Evolutionary conservation across 2,888 invertebrate genomes (phyloP), one percentile per base, ranked within the genome.

Genomic region (Amphipoea lucens): DNA sequence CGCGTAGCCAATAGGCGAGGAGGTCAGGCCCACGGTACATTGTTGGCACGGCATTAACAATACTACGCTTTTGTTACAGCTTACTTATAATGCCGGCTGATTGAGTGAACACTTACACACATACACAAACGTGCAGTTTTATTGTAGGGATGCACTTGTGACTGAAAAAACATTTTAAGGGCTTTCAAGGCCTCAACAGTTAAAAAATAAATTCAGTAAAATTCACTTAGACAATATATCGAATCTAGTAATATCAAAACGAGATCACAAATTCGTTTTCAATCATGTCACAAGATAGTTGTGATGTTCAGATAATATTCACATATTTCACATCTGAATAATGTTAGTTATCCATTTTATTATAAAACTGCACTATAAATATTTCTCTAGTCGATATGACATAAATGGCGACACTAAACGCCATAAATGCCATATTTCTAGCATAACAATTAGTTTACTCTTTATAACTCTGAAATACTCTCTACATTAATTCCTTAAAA

Each of bases 1-100:
- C 98, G 97, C 98, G 98, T 97, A 98, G 98, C 97, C 98, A 98
- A 98, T 98, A 98, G 93, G 97, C 89, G 82, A 91, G 91, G 92
- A 95, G 96, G 96, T 96, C 95, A 96, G 95, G 92, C 93, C 94
- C 94, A 82, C 85, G 97, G 93, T 91, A 91, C 91, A 88, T 89
- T 95, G 93, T 95, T 94, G 91, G 96, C 96, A 96, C 96, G 96
- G 92, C 95, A 88, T 93, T 95, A 95, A 95, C 95, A 91, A 94
- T 88, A 94, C 96, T 96, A 95, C 95, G 96, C 96, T 96, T 96
- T 95, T 96, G 90, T 89, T 93, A 92, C 91, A 95, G 96, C 96
- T 96, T 95, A 90, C 92, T 92, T 84, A 90, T 68, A 89, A 90
- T 80, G 86, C 80, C 81, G 88, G 88, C 90, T 89, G 85, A 88